These are phyloP conservation scores for Macrosiphum euphorbiae DNA, from an alignment of 2,888 invertebrate genomes.

Conservation along the genomic window DNA sequence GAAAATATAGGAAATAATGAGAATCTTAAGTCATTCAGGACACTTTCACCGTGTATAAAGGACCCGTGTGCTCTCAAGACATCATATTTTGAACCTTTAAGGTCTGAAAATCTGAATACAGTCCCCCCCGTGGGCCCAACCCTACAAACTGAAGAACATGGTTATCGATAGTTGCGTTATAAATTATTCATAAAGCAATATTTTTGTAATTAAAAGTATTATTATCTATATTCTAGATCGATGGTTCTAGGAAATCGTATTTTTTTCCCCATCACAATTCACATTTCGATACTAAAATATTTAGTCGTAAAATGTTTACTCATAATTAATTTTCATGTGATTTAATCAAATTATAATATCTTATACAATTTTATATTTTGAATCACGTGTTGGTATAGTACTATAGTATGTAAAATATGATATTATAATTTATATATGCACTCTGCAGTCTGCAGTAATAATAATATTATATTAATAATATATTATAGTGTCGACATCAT, in stretches of 20 bases:
- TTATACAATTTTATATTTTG: background rate
- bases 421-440: background rate
- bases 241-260: background rate
- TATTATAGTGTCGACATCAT: background rate
- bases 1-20: background rate
- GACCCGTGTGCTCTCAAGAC: background rate
- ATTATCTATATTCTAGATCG: background rate
- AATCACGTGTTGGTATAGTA: background rate
- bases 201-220: background rate
- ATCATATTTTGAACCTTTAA: no score
- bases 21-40: background rate
- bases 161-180: background rate
- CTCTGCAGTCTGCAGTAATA: background rate
- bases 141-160: background rate
- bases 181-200: background rate
- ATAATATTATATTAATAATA: background rate
- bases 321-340: constrained; percentile 23
- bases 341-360: background rate
- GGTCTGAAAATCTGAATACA: background rate
- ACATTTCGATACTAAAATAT: background rate
- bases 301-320: background rate
- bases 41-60: background rate
- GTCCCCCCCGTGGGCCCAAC: background rate
- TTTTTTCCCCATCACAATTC: background rate
- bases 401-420: background rate